Percentiles rank a stretch among this genome's conserved stretches.
Evolutionary conservation across 2,113 vertebrate genomes (phyloP).

Genomic region (Thalassoma bifasciatum): DNA sequence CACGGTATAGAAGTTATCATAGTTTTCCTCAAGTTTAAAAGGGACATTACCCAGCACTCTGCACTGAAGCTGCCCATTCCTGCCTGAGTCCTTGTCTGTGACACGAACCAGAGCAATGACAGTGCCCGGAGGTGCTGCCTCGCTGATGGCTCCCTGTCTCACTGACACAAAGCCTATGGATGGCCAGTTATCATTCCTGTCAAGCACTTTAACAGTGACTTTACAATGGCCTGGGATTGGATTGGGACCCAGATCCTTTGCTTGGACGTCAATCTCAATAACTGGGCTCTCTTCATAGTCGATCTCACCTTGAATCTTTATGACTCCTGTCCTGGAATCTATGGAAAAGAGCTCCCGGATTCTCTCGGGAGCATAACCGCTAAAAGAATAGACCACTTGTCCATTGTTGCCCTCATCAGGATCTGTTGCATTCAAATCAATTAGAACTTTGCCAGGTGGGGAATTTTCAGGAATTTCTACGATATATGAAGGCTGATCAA

Average conservation of each 20-base stretch:
- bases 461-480: slow-evolving; percentile 97
- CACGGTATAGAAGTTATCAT: slow-evolving; percentile 97
- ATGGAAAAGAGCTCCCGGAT: slow-evolving; percentile 97
- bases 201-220: slow-evolving; percentile 95
- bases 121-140: slow-evolving; percentile 94
- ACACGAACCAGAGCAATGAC: slow-evolving; percentile 96
- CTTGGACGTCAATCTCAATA: slow-evolving; percentile 97
- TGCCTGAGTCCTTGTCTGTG: slow-evolving; percentile 95
- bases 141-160: slow-evolving; percentile 97
- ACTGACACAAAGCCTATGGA: slow-evolving; percentile 96
- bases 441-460: slow-evolving; percentile 90
- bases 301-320: slow-evolving; percentile 95
- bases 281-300: slow-evolving; percentile 97
- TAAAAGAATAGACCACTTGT: slow-evolving; percentile 96
- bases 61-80: slow-evolving; percentile 96
- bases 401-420: slow-evolving; percentile 97
- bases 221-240: slow-evolving; percentile 98
- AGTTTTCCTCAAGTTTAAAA: slow-evolving; percentile 97
- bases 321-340: slow-evolving; percentile 93
- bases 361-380: slow-evolving; percentile 93
- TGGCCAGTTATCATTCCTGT: slow-evolving; percentile 98
- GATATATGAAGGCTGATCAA: slow-evolving; percentile 93
- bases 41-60: slow-evolving; percentile 92
- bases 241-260: slow-evolving; percentile 96
- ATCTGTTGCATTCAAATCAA: slow-evolving; percentile 97